phyloP scores from a whole-genome alignment of 2,888 invertebrate genomes.

The Scaptomyza polygonia region DNA sequence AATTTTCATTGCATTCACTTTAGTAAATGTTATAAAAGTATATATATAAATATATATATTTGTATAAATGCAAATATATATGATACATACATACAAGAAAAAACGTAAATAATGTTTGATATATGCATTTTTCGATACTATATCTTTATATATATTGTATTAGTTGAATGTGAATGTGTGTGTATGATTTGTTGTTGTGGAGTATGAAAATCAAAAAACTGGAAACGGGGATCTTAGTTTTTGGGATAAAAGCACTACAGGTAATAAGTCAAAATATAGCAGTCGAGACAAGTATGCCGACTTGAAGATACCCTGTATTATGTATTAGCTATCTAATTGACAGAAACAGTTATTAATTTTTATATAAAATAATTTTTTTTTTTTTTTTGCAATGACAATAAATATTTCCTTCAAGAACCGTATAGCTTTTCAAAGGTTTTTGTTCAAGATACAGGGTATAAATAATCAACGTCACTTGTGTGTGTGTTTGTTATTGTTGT shows the following conservation, averaged over 20 bases:
- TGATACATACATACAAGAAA: constrained; percentile 28
- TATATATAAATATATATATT: constrained; percentile 6
- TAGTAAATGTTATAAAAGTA: constrained; percentile 28
- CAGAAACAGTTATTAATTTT: no score
- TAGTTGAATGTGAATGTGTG: constrained; percentile 12
- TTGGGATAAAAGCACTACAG: constrained; percentile 20
- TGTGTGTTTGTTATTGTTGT: constrained; percentile 34
- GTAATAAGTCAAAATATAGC: constrained; percentile 22
- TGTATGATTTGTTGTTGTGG: constrained; percentile 19
- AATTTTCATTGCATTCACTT: constrained; percentile 48
- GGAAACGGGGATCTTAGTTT: constrained; percentile 12
- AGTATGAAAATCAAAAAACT: constrained; percentile 22
- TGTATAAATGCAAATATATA: constrained; percentile 23
- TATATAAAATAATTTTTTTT: no score
- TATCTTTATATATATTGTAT: constrained; percentile 31
- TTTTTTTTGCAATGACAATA: no score
- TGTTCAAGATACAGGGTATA: constrained; percentile 52
- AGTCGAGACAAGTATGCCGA: constrained; percentile 42
- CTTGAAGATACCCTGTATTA: constrained; percentile 51
- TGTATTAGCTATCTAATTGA: no score
- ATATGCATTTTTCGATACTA: constrained; percentile 63
- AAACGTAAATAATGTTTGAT: constrained; percentile 53
- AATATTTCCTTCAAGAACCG: no score
- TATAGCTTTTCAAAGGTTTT: no score
- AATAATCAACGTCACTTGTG: constrained; percentile 44